Conservation (phyloP, 2,888 invertebrate species). For the Parnassius orleans region DNA sequence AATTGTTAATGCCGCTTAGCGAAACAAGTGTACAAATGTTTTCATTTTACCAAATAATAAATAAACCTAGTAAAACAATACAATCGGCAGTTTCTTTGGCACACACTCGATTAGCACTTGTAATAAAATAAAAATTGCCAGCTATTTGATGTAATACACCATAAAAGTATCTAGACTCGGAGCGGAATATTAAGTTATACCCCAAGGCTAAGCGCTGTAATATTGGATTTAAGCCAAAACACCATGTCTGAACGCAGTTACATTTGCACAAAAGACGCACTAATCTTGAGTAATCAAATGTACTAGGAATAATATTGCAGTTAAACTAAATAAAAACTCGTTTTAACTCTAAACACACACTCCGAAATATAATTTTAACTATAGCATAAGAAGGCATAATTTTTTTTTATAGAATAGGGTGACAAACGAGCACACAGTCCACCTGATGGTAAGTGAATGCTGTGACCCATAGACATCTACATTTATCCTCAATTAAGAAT, state of each 20-base stretch:
- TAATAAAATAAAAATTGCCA: conserved; percentile 27
- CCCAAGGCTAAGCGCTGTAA: conserved; percentile 49
- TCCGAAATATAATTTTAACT: not conserved
- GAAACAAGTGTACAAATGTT: conserved; percentile 36
- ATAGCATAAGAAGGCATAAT: not conserved
- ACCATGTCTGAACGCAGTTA: conserved; percentile 64
- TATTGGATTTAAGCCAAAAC: conserved; percentile 64
- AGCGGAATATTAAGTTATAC: conserved; percentile 45
- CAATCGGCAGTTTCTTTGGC: conserved; percentile 7
- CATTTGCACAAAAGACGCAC: conserved; percentile 54
- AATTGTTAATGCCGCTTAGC: conserved; percentile 44
- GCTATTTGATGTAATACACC: conserved; percentile 26
- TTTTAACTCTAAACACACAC: not conserved
- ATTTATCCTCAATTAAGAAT: no score
- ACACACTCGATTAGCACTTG: conserved; percentile 12
- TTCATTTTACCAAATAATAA: conserved; percentile 26
- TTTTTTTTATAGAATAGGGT: no score
- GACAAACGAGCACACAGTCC: no score
- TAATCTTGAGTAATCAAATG: conserved; percentile 47
- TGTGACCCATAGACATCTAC: no score
- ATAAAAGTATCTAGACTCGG: conserved; percentile 27
- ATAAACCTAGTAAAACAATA: conserved; percentile 6
- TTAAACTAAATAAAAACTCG: conserved; percentile 6
- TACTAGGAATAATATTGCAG: conserved; percentile 6
- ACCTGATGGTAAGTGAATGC: no score